phyloP scores from a whole-genome alignment of 35 echinoderm and acorn worm species.

The Antedon bifida region DNA sequence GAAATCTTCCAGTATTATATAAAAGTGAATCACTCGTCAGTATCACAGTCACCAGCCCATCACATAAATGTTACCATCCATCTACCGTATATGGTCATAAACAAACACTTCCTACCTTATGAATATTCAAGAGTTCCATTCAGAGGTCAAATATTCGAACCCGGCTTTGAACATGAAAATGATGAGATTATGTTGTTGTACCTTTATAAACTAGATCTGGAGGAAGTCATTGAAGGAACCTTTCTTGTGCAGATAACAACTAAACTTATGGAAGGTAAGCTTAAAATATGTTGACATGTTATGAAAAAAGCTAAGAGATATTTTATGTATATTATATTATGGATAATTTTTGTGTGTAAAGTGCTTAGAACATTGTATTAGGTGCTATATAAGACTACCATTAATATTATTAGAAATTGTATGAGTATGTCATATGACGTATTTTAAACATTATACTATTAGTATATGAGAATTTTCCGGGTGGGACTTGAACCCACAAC shows the following conservation, averaged over 20 bases:
- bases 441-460: too few relatives aligned
- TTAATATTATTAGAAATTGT: too few relatives aligned
- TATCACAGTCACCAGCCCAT: conserved; percentile 48
- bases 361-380: too few relatives aligned
- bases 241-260: conserved; percentile 52
- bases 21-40: conserved; percentile 16
- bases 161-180: background rate
- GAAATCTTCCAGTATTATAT: conserved; percentile 58
- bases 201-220: conserved; percentile 40
- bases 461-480: too few relatives aligned
- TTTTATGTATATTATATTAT: too few relatives aligned
- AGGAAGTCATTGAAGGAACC: conserved; percentile 37
- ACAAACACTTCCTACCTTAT: conserved; percentile 37
- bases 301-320: background rate
- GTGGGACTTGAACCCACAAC: too few relatives aligned
- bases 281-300: too few relatives aligned
- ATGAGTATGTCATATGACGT: too few relatives aligned
- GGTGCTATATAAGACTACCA: too few relatives aligned
- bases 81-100: conserved; percentile 52
- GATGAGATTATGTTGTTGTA: conserved; percentile 42
- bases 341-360: too few relatives aligned
- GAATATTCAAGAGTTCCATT: conserved; percentile 29
- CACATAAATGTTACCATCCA: conserved; percentile 26
- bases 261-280: conserved; percentile 48
- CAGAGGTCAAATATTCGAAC: conserved; percentile 12